Evolutionary conservation across 2,797 vertebrate genomes (phyloP).

Genomic region (Ataeniobius toweri): DNA sequence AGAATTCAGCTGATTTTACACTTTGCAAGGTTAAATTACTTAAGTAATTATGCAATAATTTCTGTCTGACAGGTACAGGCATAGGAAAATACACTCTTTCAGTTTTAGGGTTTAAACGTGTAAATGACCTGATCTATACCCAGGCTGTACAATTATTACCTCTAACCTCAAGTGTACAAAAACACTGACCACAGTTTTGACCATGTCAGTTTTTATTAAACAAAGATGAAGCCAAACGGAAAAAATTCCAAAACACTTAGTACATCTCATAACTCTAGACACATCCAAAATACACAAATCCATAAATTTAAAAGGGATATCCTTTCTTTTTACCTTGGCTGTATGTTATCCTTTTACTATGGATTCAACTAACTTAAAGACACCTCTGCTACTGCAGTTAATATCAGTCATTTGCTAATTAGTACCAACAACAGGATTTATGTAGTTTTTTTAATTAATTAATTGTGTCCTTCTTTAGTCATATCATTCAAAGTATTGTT

Average conservation of each 20-base stretch:
- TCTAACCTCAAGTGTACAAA: not conserved
- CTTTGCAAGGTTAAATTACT: not conserved
- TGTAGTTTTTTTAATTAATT: not conserved
- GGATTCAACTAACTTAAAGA: not conserved
- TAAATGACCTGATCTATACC: not conserved
- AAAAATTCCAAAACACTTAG: not conserved
- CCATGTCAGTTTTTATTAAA: not conserved
- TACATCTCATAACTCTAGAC: not conserved
- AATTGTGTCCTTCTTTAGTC: not conserved
- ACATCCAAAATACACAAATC: not conserved
- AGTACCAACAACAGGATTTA: not conserved
- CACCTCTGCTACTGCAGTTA: not conserved
- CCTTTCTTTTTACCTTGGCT: not conserved
- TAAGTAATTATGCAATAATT: not conserved
- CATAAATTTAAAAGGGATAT: not conserved
- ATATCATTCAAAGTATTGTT: no score
- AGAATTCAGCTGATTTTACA: not conserved
- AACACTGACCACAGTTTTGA: not conserved
- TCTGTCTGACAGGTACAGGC: not conserved
- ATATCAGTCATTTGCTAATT: not conserved
- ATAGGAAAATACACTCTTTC: not conserved
- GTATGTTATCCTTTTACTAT: not conserved
- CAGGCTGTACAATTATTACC: not conserved
- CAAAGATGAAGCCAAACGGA: not conserved
- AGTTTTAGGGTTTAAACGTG: not conserved